phyloP scores from a whole-genome alignment of 2,797 vertebrate genomes.

The Echeneis naucrates region DNA sequence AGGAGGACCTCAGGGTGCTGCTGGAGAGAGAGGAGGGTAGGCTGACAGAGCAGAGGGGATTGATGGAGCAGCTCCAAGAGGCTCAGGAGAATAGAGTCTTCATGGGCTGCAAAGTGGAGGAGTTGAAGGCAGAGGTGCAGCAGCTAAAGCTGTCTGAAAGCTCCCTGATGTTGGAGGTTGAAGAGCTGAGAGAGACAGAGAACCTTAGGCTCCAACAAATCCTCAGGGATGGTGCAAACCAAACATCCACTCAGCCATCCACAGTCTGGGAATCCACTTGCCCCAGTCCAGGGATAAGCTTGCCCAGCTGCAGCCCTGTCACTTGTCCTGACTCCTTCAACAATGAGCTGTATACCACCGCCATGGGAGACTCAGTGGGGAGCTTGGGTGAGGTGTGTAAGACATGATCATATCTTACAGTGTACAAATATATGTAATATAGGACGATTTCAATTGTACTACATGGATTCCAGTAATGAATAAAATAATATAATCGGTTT shows the following conservation, averaged over 20 bases:
- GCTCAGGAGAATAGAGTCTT: slow-evolving; percentile 78
- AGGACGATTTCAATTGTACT: neutral
- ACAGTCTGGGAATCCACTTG: slow-evolving; percentile 19
- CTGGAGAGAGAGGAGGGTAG: slow-evolving; percentile 77
- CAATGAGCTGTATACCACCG: neutral
- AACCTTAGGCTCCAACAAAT: slow-evolving; percentile 75
- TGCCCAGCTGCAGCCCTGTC: slow-evolving; percentile 1
- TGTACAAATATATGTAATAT: neutral
- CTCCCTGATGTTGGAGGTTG: slow-evolving; percentile 75
- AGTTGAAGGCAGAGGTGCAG: slow-evolving; percentile 73
- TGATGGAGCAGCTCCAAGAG: slow-evolving; percentile 76
- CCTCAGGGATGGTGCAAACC: slow-evolving; percentile 38
- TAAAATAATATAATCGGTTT: neutral
- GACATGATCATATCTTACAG: neutral
- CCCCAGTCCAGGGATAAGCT: slow-evolving; percentile 1
- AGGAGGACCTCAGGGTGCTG: slow-evolving; percentile 81
- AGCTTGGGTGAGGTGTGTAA: slow-evolving; percentile 57
- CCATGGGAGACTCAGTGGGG: slow-evolving; percentile 8
- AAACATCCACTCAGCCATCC: slow-evolving; percentile 39
- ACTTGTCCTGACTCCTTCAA: slow-evolving; percentile 20
- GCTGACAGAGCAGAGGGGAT: slow-evolving; percentile 68
- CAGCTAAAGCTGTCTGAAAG: slow-evolving; percentile 81
- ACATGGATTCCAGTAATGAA: no score
- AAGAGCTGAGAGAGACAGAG: slow-evolving; percentile 78
- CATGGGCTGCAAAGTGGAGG: slow-evolving; percentile 81